A percentile compares a stretch with the other conserved stretches of the same genome.
Evolutionary conservation across 2,797 vertebrate species (phyloP).

Genomic region (Oreochromis mossambicus): DNA sequence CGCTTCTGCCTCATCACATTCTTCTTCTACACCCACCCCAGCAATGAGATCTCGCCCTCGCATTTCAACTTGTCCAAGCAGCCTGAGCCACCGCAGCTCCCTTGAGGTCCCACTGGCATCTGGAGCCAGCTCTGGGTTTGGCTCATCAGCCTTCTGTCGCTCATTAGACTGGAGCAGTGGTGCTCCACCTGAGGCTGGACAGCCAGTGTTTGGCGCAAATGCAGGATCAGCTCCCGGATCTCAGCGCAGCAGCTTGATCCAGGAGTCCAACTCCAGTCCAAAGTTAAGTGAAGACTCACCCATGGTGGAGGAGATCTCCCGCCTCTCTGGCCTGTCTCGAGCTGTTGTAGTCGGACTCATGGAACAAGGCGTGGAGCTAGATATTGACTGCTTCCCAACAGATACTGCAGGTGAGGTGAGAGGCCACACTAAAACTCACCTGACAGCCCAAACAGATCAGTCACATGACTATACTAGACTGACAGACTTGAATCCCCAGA

Average conservation of each 20-base stretch:
- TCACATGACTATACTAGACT: constrained; percentile 46
- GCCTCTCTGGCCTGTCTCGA: constrained; percentile 76
- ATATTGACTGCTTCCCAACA: constrained; percentile 76
- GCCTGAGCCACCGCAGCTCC: constrained; percentile 78
- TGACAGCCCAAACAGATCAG: constrained; percentile 46
- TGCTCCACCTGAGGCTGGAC: constrained; percentile 51
- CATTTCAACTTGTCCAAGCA: constrained; percentile 82
- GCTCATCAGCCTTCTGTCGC: constrained; percentile 71
- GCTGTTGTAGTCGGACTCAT: constrained; percentile 78
- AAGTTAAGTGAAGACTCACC: constrained; percentile 72
- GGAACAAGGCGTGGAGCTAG: constrained; percentile 81
- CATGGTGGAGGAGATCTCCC: constrained; percentile 78
- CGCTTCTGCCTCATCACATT: constrained; percentile 59
- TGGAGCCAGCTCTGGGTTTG: constrained; percentile 45
- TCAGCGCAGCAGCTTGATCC: constrained; percentile 65
- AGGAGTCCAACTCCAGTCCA: constrained; percentile 59
- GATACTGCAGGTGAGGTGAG: constrained; percentile 59
- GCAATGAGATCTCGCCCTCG: constrained; percentile 76
- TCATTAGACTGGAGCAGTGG: constrained; percentile 75
- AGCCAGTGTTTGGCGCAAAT: constrained; percentile 12
- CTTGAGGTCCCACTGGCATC: constrained; percentile 71
- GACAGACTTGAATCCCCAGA: constrained; percentile 57
- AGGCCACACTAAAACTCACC: constrained; percentile 48
- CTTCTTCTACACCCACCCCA: constrained; percentile 62
- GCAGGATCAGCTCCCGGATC: constrained; percentile 59